Base-by-base conservation (phyloP, 2,113 vertebrate species). In the Lathamus discolor region DNA sequence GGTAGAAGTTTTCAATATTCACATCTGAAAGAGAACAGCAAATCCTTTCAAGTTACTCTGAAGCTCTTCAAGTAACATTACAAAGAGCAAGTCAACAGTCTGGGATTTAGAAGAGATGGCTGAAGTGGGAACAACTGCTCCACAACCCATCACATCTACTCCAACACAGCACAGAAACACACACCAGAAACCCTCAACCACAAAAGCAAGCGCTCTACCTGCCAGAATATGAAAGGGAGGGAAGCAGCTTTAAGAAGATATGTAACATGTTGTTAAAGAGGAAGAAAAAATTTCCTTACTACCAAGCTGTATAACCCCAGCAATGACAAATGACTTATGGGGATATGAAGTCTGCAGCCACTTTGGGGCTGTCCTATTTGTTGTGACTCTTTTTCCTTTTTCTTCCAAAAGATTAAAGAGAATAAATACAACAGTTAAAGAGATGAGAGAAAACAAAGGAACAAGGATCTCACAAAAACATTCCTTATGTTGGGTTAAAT, bases 11-110 rank as follows among this genome's bases (percentile, higher is more conserved):
- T 83, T 66, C 85, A 86, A 63, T 18, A 83, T 66, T 86, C 72
- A 39, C 62, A 86, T 66, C 37, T 51, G 28, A 90, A 43, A 78
- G 25, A 83, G 86, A 91, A 86, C 37, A 88, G 31, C 29, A 88
- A 88, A 83, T 35, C 46, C 64, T 94, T 80, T 93, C 76, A 70
- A 70, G 69, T 90, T 86, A 75, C 44, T 92, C 41, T 78, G 91
- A 90, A 92, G 55, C 52, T 90, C 70, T 95, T 95, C 68, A 83
- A 77, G 68, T 67, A 69, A 78, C 61, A 70, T 54, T 90, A 88
- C 54, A 77, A 92, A 91, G n/a, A 70, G 17, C 73, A 92, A 93
- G 46, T 37, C 80, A 93, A 64, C 27, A 70, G 66, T 6, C 33
- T 66, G 24, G 41, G 79, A 86, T 66, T 80, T 74, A 46, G 46